Conservation (phyloP, 2,113 vertebrate species). For the Pao palembangensis region DNA sequence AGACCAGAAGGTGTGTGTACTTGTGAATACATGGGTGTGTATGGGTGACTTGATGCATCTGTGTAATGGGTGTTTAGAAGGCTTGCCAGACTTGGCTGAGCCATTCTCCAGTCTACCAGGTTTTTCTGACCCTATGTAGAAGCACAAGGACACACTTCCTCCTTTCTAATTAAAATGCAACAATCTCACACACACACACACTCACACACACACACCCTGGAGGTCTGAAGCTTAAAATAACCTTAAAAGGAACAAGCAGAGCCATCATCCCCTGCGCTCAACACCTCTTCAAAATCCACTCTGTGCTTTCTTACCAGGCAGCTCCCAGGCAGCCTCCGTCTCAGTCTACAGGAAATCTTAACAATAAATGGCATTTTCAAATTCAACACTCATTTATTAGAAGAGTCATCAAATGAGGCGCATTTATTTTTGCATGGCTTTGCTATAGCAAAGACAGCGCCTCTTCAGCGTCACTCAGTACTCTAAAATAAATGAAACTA, state of each 20-base stretch:
- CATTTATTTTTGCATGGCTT: conserved; percentile 47
- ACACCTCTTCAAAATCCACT: conserved; percentile 69
- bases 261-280: conserved; percentile 65
- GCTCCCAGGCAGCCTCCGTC: conserved; percentile 45
- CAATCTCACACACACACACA: conserved; percentile 37
- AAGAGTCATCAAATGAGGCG: conserved; percentile 26
- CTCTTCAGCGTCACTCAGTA: conserved; percentile 6
- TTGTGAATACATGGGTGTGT: conserved; percentile 26
- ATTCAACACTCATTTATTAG: conserved; percentile 30
- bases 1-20: conserved; percentile 17
- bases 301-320: conserved; percentile 56
- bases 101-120: conserved; percentile 55
- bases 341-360: conserved; percentile 44
- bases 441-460: conserved; percentile 16
- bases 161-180: conserved; percentile 77
- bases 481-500: conserved; percentile 31
- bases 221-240: conserved; percentile 72
- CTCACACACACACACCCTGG: conserved; percentile 54
- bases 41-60: conserved; percentile 7
- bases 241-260: conserved; percentile 64
- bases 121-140: conserved; percentile 68
- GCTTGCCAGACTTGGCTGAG: conserved; percentile 64
- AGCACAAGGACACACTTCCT: conserved; percentile 73
- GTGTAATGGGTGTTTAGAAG: conserved; percentile 72
- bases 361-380: conserved; percentile 46